These are phyloP conservation scores for Drosophila picticornis DNA, from an alignment of 2,888 invertebrate genomes.

Conservation along the genomic window DNA sequence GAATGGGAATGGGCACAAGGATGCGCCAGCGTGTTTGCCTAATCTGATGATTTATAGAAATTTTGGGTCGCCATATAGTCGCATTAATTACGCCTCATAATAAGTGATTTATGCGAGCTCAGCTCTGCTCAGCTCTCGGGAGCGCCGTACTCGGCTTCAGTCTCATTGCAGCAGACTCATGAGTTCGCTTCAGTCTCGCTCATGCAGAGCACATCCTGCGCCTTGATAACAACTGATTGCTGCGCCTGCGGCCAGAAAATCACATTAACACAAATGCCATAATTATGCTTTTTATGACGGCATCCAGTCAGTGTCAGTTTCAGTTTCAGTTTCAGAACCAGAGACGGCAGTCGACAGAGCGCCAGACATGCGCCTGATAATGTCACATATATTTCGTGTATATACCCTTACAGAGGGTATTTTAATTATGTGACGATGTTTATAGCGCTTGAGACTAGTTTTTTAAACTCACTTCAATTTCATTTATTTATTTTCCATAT, in stretches of 20 bases:
- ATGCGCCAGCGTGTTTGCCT: constrained; percentile 71
- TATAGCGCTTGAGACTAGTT: not conserved
- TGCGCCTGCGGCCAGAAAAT: constrained; percentile 78
- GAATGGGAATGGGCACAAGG: constrained; percentile 12
- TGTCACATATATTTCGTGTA: constrained; percentile 16
- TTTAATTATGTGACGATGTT: not conserved
- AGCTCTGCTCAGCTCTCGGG: constrained; percentile 37
- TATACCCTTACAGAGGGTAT: not conserved
- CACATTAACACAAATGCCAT: constrained; percentile 83
- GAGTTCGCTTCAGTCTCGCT: constrained; percentile 35
- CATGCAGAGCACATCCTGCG: constrained; percentile 51
- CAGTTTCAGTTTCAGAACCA: constrained; percentile 23
- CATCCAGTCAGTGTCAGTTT: constrained; percentile 44
- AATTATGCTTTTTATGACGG: constrained; percentile 80
- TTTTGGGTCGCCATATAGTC: constrained; percentile 85
- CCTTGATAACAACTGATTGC: constrained; percentile 69
- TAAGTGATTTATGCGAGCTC: constrained; percentile 85
- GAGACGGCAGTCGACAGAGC: constrained; percentile 5
- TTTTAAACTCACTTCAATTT: not conserved
- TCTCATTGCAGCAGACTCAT: constrained; percentile 18
- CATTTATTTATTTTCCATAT: too few species aligned
- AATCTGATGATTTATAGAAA: constrained; percentile 86
- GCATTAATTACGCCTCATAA: constrained; percentile 86
- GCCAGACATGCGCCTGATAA: constrained; percentile 34
- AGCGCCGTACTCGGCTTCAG: constrained; percentile 13